Percentiles rank a stretch among this genome's conserved stretches.
phyloP scores from a whole-genome alignment of 2,113 vertebrate species.

The Festucalex cinctus region DNA sequence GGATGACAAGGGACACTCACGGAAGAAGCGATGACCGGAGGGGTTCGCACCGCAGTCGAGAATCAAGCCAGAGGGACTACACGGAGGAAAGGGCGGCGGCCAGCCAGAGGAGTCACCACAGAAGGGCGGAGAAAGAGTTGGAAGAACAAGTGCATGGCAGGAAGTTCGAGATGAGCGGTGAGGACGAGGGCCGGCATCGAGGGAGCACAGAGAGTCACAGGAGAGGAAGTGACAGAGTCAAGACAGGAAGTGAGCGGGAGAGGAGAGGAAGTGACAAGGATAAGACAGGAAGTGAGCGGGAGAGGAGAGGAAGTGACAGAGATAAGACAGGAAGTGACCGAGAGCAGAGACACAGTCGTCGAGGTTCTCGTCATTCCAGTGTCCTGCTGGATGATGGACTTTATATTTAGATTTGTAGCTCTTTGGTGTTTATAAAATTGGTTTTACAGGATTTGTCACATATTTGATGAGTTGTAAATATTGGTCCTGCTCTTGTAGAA shows the following conservation, averaged over 20 bases:
- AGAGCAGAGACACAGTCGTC: not conserved
- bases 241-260: constrained; percentile 21
- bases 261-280: constrained; percentile 22
- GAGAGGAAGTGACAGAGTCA: constrained; percentile 20
- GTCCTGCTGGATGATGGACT: constrained; percentile 39
- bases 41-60: constrained; percentile 12
- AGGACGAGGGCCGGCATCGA: constrained; percentile 6
- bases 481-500: not conserved
- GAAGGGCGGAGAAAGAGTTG: not conserved
- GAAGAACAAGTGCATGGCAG: constrained; percentile 4
- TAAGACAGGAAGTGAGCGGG: constrained; percentile 22
- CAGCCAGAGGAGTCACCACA: constrained; percentile 17
- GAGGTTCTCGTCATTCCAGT: constrained; percentile 22
- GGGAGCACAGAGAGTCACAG: constrained; percentile 16
- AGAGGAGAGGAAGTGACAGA: constrained; percentile 19
- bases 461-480: not conserved
- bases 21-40: not conserved
- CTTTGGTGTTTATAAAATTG: not conserved
- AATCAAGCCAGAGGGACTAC: not conserved
- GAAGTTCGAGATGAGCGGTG: constrained; percentile 21
- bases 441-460: not conserved
- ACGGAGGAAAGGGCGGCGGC: not conserved
- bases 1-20: not conserved
- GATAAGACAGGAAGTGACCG: constrained; percentile 22
- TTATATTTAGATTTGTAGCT: constrained; percentile 34